phyloP scores from a whole-genome alignment of 2,888 invertebrate species.

The Didymodactylos carnosus region DNA sequence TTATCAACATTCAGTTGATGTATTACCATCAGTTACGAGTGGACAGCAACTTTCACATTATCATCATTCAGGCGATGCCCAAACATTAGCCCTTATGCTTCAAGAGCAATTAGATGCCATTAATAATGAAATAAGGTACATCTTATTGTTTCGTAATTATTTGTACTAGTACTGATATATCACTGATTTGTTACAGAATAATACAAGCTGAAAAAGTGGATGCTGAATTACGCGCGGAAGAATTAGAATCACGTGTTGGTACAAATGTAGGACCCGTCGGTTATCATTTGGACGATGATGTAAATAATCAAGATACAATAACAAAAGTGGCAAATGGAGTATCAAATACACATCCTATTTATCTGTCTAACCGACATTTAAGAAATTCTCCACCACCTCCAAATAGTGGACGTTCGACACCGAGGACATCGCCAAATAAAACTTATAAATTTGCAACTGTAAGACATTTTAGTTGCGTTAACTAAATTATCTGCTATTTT shows the following conservation, averaged over 20 bases:
- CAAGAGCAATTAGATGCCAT: slow-evolving; percentile 98
- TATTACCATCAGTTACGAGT: not conserved
- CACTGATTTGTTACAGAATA: too few species aligned
- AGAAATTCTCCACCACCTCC: not conserved
- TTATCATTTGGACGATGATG: not conserved
- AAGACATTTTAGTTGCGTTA: too few species aligned
- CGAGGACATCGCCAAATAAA: slow-evolving; percentile 41
- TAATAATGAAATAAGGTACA: slow-evolving; percentile 78
- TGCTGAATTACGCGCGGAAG: slow-evolving; percentile 82
- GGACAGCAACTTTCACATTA: not conserved
- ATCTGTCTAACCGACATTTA: not conserved
- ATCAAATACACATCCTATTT: not conserved
- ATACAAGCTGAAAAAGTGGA: slow-evolving; percentile 67
- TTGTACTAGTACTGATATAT: too few species aligned
- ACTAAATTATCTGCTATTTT: not conserved
- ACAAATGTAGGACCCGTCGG: not conserved
- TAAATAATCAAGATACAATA: too few species aligned
- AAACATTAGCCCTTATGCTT: slow-evolving; percentile 87
- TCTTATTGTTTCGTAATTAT: too few species aligned
- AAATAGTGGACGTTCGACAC: not conserved
- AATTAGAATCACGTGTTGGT: slow-evolving; percentile 79
- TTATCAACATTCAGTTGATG: not conserved
- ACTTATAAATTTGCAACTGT: slow-evolving; percentile 90
- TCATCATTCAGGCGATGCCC: slow-evolving; percentile 49
- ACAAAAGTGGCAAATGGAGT: not conserved